Base-by-base conservation (phyloP, 2,797 vertebrate species). In the Lepidocolaptes lacrymiger region DNA sequence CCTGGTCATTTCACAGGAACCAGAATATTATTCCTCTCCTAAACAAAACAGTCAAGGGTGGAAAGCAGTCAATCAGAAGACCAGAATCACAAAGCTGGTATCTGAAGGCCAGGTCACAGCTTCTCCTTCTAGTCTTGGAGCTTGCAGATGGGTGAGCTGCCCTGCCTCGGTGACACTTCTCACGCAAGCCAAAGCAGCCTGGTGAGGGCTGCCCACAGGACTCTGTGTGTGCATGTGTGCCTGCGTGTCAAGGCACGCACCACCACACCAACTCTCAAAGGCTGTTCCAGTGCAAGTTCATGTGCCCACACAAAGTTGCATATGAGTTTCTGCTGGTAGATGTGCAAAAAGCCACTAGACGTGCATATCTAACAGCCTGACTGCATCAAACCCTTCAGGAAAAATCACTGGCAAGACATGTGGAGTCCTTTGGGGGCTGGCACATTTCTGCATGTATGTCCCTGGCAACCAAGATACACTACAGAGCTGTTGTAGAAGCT, bases 21-120 rank as follows among this genome's bases (percentile, higher is more conserved):
- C 15, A 69, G 36, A 54, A 36, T 8, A 48, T 39, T n/a, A 49
- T 6, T 76, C 13, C 24, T 58, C 51, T 62, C 46, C 58, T 58
- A 20, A 24, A 54, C 43, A n/a, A 51, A 61, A 56, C 0, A 0
- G 56, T 37, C 18, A 32, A 62, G 20, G 28, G 21, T 37, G 12
- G 11, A 37, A 84, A 72, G 69, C 44, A 51, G 44, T 34, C 48
- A 23, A 2, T 20, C 23, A n/a, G 61, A 46, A 36, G 39, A 73
- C 9, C 23, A 17, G 49, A 83, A 52, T 21, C 30, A 34, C 56
- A 16, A 22, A 49, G 32, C 0, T 15, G 6, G 8, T 56, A 46
- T 37, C 5, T 26, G 44, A 71, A 78, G 52, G 61, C 52, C 82
- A 74, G 28, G 41, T 18, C 44, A 59, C 26, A 80, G 68, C 68